phyloP scores from a whole-genome alignment of 2,113 vertebrate genomes.

The Laticauda colubrina region DNA sequence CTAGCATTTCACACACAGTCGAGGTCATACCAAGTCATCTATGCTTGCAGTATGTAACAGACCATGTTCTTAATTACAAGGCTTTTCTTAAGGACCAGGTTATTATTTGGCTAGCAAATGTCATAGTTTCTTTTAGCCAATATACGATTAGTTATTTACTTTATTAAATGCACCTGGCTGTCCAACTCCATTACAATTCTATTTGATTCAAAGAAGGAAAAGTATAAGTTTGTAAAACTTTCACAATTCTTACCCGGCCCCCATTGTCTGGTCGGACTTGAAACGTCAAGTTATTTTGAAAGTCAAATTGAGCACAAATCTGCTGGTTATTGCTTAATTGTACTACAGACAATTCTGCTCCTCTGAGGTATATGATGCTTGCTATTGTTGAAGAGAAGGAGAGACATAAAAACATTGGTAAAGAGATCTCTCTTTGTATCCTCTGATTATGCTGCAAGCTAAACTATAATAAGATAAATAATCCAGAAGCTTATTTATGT shows the following conservation, averaged over 20 bases:
- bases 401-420: not conserved
- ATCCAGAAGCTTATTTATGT: not conserved
- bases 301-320: conserved; percentile 68
- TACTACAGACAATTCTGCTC: conserved; percentile 68
- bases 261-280: conserved; percentile 51
- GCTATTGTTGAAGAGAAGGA: conserved; percentile 43
- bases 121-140: not conserved
- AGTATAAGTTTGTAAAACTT: not conserved
- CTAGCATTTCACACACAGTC: not conserved
- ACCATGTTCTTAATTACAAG: not conserved
- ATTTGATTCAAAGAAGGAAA: not conserved
- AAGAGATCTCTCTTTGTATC: not conserved
- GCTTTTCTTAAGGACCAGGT: not conserved
- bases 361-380: conserved; percentile 65
- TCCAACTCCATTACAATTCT: not conserved
- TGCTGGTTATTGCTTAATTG: conserved; percentile 65
- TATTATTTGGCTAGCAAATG: not conserved
- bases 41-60: not conserved
- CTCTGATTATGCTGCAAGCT: not conserved
- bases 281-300: conserved; percentile 59
- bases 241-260: conserved; percentile 61
- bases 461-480: not conserved
- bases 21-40: too few relatives aligned
- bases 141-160: not conserved
- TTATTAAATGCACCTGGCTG: not conserved